Evolutionary conservation across 2,113 vertebrate species (phyloP).

Genomic region (Todiramphus chloris): DNA sequence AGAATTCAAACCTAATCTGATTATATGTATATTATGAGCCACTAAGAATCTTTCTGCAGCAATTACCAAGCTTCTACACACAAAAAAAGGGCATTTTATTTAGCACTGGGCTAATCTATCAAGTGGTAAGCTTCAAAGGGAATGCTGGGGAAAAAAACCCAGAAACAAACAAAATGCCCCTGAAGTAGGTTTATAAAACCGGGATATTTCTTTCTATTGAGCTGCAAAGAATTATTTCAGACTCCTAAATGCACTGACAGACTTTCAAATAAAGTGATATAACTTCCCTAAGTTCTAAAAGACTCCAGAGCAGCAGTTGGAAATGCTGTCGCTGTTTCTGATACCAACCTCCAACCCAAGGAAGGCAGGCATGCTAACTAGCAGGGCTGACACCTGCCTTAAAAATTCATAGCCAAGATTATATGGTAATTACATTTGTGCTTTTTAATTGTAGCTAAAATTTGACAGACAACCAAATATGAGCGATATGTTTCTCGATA

Average conservation of each 20-base stretch:
- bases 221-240: conserved; percentile 39
- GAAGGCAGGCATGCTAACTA: background rate
- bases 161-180: conserved; percentile 28
- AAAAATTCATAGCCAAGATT: background rate
- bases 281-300: background rate
- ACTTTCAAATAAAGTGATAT: background rate
- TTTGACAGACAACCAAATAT: background rate
- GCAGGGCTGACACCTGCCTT: background rate
- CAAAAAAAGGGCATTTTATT: conserved; percentile 86
- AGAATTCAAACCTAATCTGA: conserved; percentile 91
- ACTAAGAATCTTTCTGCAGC: conserved; percentile 91
- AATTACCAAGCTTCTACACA: conserved; percentile 92
- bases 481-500: background rate
- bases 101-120: conserved; percentile 85
- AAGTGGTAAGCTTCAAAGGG: conserved; percentile 86
- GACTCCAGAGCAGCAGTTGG: background rate
- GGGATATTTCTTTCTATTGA: conserved; percentile 31
- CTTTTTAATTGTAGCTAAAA: background rate
- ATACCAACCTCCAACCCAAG: background rate
- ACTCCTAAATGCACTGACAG: too few relatives aligned
- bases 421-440: background rate
- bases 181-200: conserved; percentile 63
- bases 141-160: background rate
- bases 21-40: conserved; percentile 90
- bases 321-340: background rate